A percentile compares a stretch with the other conserved stretches of the same genome.
phyloP scores from a whole-genome alignment of 2,113 vertebrate species.

The Nycticorax nycticorax region DNA sequence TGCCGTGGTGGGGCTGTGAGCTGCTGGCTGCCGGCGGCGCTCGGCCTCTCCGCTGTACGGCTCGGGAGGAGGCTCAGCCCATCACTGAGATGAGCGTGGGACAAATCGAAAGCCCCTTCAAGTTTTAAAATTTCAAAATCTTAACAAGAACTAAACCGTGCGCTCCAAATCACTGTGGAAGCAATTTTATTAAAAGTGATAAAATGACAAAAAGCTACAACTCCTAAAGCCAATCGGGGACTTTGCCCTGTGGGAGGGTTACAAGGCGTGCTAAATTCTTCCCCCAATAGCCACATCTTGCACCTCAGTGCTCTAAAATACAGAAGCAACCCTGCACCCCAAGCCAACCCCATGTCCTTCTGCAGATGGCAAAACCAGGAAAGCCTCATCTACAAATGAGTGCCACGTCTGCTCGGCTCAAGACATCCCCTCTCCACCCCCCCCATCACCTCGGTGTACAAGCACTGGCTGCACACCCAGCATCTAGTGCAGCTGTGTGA shows the following conservation, averaged over 20 bases:
- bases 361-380: not conserved
- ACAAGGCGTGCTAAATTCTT: not conserved
- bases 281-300: not conserved
- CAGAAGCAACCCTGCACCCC: not conserved
- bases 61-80: not conserved
- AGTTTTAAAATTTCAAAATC: not conserved
- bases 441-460: not conserved
- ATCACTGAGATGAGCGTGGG: not conserved
- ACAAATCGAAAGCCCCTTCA: not conserved
- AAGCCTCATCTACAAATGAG: not conserved
- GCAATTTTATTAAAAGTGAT: not conserved
- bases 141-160: not conserved
- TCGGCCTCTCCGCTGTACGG: fast-evolving
- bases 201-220: not conserved
- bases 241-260: not conserved
- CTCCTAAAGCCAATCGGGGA: not conserved
- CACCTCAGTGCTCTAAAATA: not conserved
- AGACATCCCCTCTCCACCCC: not conserved
- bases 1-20: not conserved
- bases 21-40: not conserved
- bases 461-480: not conserved
- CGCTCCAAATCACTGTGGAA: not conserved
- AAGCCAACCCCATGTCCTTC: fast-evolving
- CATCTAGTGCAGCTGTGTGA: not conserved
- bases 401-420: not conserved